Base-by-base conservation (phyloP, 1,140 invertebrate genomes). In the Spodoptera frugiperda region DNA sequence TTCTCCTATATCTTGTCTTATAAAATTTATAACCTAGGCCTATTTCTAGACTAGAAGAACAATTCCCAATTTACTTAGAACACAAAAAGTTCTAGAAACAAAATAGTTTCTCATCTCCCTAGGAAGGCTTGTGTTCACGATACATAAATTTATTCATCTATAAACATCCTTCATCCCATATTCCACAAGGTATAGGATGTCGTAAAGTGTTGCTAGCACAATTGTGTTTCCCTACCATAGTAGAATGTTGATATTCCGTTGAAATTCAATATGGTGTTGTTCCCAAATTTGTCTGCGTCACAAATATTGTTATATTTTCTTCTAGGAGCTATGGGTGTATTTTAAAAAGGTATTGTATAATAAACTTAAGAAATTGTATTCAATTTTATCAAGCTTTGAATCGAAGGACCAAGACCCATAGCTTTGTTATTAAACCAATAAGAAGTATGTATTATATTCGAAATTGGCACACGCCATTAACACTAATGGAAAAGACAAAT, bases 181-280 rank as follows among this genome's bases (percentile, higher is more conserved):
- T 55, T 19, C 33, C 53, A 73, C 19, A 70, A 71, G 65, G 68
- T 72, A 71, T 72, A 71, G 57, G 46, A 63, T 77, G 67, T 78
- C 76, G 54, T 78, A 78, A 78, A 78, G 51, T 46, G 70, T 65
- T 44, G 55, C 21, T 17, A 33, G 30, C 63, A 33, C 67, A 59
- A 77, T 71, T 76, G 73, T 76, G 73, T 76, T 71, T 77, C 10
- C 67, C 30, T 71, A 46, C 53, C 63, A 68, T 53, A 21, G 39
- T 48, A 48, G 30, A 54, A 51, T 10, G 33, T 65, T 46, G 70
- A 65, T 48, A 78, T 67, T 59, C 12, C n/a, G 70, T 59, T 11
- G 71, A 61, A 49, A 74, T 78, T 68, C 71, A 74, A 65, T 78
- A 63, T 57, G 63, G 46, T 59, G 21, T 68, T 12, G n/a, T 14